Conservation (phyloP, 2,888 invertebrate genomes). For the Acanthosepion lycidas region DNA sequence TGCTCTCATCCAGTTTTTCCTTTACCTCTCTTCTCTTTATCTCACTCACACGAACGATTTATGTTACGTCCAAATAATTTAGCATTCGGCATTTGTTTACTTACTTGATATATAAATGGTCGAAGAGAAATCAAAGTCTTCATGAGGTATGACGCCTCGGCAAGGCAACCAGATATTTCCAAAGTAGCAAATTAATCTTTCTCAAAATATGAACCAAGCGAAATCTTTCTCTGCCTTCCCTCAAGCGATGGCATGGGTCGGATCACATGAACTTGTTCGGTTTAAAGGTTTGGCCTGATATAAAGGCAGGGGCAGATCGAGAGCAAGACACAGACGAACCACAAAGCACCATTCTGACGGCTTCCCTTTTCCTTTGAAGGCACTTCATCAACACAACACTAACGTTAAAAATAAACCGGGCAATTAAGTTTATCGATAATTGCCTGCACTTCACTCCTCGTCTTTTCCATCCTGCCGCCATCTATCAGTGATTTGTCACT, state of each 20-base stretch:
- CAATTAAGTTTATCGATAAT: slow-evolving; percentile 21
- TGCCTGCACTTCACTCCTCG: not conserved
- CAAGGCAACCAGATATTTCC: not conserved
- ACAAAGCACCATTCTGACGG: not conserved
- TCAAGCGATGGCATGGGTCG: not conserved
- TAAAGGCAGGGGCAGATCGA: not conserved
- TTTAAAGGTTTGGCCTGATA: not conserved
- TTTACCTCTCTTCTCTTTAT: too few species aligned
- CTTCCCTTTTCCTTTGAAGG: not conserved
- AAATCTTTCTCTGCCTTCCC: not conserved
- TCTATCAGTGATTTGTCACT: not conserved
- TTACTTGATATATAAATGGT: too few species aligned
- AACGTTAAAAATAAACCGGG: not conserved
- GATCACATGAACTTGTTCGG: not conserved
- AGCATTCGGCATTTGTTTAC: too few species aligned
- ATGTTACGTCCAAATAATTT: too few species aligned
- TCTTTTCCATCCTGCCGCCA: not conserved
- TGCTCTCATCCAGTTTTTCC: too few species aligned
- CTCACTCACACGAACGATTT: too few species aligned
- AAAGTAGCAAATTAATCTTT: not conserved
- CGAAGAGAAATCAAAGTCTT: too few species aligned
- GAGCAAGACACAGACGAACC: not conserved
- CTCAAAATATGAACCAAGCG: not conserved
- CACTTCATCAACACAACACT: not conserved
- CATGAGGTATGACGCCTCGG: too few species aligned